Conservation (phyloP, 2,888 invertebrate genomes). For the Rhodophaea formosa region DNA sequence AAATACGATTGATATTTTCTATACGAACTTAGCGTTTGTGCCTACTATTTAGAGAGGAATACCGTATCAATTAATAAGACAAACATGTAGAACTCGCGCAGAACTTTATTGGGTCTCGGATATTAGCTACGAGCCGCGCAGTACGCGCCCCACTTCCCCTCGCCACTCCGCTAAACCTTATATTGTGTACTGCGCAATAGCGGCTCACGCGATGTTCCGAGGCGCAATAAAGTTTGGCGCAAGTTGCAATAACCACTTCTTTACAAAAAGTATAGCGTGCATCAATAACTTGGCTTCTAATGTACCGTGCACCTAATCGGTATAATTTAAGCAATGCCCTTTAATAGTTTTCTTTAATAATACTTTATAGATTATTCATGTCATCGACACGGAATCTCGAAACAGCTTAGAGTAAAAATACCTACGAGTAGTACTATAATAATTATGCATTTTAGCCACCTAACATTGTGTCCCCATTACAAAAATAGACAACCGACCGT, state of each 20-base stretch:
- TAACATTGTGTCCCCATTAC: slow-evolving; percentile 64
- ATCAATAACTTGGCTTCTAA: background rate
- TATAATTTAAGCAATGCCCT: background rate
- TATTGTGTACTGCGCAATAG: too few relatives aligned
- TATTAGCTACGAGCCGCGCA: too few relatives aligned
- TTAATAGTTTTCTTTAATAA: background rate
- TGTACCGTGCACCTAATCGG: background rate
- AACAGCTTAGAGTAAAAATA: slow-evolving; percentile 27
- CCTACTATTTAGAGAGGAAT: background rate
- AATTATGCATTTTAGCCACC: slow-evolving; percentile 71
- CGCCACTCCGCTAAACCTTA: too few relatives aligned
- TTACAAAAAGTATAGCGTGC: background rate
- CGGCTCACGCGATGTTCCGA: too few relatives aligned
- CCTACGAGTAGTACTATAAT: slow-evolving; percentile 36
- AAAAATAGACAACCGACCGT: slow-evolving; percentile 67
- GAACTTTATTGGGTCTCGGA: too few relatives aligned
- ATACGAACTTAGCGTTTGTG: slow-evolving; percentile 18
- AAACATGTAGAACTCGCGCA: too few relatives aligned
- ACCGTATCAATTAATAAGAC: background rate
- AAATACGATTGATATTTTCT: background rate
- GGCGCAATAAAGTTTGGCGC: too few relatives aligned
- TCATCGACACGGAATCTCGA: slow-evolving; percentile 22
- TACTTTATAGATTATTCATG: slow-evolving; percentile 14
- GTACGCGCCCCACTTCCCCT: too few relatives aligned
- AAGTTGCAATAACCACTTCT: too few relatives aligned